Conservation (phyloP, 2,888 invertebrate genomes). For the Rhorus exstirpatorius region DNA sequence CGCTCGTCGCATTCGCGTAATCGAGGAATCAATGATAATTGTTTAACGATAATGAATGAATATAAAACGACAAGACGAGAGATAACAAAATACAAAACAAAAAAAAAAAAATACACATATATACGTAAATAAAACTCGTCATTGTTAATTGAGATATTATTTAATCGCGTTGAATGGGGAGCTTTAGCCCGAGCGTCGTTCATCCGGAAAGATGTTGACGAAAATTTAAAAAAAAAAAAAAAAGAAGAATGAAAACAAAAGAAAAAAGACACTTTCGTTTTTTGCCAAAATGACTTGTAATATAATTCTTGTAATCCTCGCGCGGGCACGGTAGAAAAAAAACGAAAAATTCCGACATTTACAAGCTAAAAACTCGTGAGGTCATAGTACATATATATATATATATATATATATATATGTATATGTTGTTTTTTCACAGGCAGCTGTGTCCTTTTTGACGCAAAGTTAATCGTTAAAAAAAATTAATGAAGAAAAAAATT, state of each 20-base stretch:
- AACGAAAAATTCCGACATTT: slow-evolving; percentile 20
- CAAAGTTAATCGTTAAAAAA: slow-evolving; percentile 47
- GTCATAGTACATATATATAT: slow-evolving; percentile 56
- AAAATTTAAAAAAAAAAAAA: slow-evolving; percentile 40
- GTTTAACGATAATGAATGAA: slow-evolving; percentile 61
- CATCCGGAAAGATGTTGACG: slow-evolving; percentile 60
- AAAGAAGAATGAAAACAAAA: not conserved
- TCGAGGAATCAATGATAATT: slow-evolving; percentile 63
- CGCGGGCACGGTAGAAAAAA: slow-evolving; percentile 50
- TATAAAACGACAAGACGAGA: slow-evolving; percentile 34
- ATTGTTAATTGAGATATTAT: slow-evolving; percentile 73
- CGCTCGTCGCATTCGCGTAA: slow-evolving; percentile 52
- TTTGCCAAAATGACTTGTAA: slow-evolving; percentile 77
- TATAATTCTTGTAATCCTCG: slow-evolving; percentile 73
- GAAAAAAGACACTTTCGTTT: slow-evolving; percentile 72
- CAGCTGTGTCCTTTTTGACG: slow-evolving; percentile 70
- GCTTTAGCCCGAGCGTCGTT: slow-evolving; percentile 64
- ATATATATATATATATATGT: too few relatives aligned
- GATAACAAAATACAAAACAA: slow-evolving; percentile 61
- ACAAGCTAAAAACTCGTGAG: slow-evolving; percentile 52
- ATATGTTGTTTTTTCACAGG: slow-evolving; percentile 66
- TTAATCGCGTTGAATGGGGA: slow-evolving; percentile 68
- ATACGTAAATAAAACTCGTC: slow-evolving; percentile 75
- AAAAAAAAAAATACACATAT: too few relatives aligned
- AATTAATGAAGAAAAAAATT: slow-evolving; percentile 25